Conservation (phyloP, 2,113 vertebrate genomes). For the Lutjanus erythropterus region DNA sequence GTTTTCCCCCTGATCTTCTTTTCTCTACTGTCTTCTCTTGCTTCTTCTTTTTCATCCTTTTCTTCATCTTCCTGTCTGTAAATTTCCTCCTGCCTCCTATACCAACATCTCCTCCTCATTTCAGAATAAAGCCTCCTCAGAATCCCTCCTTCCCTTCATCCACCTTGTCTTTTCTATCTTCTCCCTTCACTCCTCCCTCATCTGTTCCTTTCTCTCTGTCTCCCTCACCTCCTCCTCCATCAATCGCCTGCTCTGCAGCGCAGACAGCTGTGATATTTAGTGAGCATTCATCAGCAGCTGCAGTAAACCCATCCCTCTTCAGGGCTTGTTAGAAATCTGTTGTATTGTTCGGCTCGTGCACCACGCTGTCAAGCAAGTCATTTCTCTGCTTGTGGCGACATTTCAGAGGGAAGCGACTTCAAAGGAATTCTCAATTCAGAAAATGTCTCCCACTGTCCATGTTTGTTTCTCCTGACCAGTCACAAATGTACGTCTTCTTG, state of each 20-base stretch:
- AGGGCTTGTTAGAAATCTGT: slow-evolving; percentile 9
- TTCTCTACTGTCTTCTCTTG: background rate
- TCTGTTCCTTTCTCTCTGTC: background rate
- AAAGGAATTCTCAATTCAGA: background rate
- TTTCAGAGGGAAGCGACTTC: background rate
- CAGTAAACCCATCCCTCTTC: slow-evolving; percentile 26
- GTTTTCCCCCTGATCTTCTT: fast-evolving
- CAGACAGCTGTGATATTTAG: slow-evolving; percentile 55
- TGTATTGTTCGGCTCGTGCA: slow-evolving; percentile 9
- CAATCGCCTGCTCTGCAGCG: background rate
- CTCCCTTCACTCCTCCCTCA: background rate
- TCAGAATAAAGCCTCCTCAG: background rate
- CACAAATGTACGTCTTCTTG: background rate
- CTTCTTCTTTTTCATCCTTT: background rate
- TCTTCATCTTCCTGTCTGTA: background rate
- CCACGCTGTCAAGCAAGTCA: background rate
- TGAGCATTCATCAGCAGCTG: slow-evolving; percentile 31
- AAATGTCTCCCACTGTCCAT: background rate
- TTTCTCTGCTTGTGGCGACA: background rate
- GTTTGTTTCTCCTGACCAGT: background rate
- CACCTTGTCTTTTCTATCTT: background rate
- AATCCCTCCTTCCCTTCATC: background rate
- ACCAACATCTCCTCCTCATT: background rate
- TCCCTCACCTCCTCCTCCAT: background rate
- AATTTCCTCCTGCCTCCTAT: background rate